These are phyloP conservation scores for Orchestia grillus DNA, from an alignment of 1,140 invertebrate species.

Conservation along the genomic window DNA sequence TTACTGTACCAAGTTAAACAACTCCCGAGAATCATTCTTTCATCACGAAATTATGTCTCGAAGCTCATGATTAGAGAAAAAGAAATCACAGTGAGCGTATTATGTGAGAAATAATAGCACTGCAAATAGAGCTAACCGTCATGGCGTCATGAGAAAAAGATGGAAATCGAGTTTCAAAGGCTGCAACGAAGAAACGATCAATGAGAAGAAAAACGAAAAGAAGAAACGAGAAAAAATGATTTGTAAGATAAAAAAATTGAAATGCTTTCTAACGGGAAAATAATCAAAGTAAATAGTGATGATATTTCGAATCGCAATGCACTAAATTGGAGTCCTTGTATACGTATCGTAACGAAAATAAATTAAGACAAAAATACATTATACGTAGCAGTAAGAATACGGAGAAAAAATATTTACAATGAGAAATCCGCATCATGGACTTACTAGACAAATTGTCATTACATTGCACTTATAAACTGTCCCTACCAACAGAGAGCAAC, in stretches of 20 bases:
- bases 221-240: neutral
- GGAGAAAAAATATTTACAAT: constrained; percentile 21
- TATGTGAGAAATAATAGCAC: neutral
- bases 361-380: constrained; percentile 51
- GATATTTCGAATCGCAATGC: neutral
- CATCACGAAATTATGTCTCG: neutral
- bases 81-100: neutral
- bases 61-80: neutral
- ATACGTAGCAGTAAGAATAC: constrained; percentile 9
- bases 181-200: neutral
- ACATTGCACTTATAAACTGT: neutral
- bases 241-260: neutral
- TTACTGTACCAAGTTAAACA: neutral
- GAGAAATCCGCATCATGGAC: neutral
- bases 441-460: neutral
- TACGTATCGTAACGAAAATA: constrained; percentile 2
- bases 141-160: neutral
- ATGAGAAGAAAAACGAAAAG: neutral
- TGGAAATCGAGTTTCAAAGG: neutral
- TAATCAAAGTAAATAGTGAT: neutral
- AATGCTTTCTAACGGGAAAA: neutral
- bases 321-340: neutral
- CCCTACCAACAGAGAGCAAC: neutral
- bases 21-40: neutral
- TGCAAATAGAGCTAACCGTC: neutral